Percentiles rank a stretch among this genome's conserved stretches.
Evolutionary conservation across 2,888 invertebrate species (phyloP).

Genomic region (Rhynchonema sp.): DNA sequence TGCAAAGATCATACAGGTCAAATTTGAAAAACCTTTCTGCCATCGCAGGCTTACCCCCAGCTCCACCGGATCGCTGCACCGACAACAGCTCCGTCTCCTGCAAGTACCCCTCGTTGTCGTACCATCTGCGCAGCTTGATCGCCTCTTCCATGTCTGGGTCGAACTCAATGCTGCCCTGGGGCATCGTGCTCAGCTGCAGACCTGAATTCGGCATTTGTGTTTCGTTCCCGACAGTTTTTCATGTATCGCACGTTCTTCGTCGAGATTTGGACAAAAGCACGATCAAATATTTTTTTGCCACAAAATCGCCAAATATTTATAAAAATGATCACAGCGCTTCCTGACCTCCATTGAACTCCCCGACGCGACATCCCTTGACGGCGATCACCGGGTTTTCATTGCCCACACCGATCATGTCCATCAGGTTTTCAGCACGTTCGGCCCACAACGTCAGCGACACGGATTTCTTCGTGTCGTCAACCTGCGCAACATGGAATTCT

Average conservation of each 20-base stretch:
- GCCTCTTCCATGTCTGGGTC: conserved; percentile 77
- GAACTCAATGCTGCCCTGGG: too few species aligned
- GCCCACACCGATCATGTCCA: conserved; percentile 53
- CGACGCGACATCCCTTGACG: conserved; percentile 57
- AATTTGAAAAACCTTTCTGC: neutral
- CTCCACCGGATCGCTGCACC: neutral
- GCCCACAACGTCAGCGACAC: conserved; percentile 67
- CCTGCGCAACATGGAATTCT: too few species aligned
- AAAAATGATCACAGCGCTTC: too few species aligned
- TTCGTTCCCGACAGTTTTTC: too few species aligned
- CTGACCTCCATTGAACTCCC: conserved; percentile 59
- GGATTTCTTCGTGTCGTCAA: conserved; percentile 55
- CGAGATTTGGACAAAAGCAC: too few species aligned
- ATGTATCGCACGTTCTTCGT: too few species aligned
- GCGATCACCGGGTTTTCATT: conserved; percentile 52
- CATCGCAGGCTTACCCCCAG: neutral
- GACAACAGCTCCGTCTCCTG: neutral
- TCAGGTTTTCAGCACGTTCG: conserved; percentile 33
- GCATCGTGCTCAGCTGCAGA: too few species aligned
- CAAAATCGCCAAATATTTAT: too few species aligned
- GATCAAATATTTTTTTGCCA: too few species aligned
- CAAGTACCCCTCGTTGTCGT: conserved; percentile 44
- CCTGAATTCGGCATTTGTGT: too few species aligned
- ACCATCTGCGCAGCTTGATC: conserved; percentile 70
- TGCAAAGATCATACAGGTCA: too few species aligned